Percentiles rank a stretch among this genome's conserved stretches.
phyloP scores from a whole-genome alignment of 2,113 vertebrate species.

The Mugil cephalus region DNA sequence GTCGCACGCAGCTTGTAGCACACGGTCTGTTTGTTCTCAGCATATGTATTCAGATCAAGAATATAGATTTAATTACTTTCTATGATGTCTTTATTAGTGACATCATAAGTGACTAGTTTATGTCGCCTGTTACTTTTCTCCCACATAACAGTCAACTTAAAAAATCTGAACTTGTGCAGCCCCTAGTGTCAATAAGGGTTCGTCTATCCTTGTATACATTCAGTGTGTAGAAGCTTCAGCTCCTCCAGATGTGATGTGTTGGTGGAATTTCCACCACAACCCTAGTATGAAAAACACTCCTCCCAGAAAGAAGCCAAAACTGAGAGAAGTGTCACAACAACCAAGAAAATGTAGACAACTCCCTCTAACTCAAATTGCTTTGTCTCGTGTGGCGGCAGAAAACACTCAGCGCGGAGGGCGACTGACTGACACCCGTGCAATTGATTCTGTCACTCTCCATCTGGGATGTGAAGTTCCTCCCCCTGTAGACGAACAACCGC shows the following conservation, averaged over 20 bases:
- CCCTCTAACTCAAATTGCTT: constrained; percentile 50
- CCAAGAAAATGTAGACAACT: constrained; percentile 34
- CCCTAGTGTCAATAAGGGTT: too few relatives aligned
- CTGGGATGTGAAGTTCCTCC: constrained; percentile 33
- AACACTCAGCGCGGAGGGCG: constrained; percentile 3
- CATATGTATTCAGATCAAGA: too few relatives aligned
- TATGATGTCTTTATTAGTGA: too few relatives aligned
- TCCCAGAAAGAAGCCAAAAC: constrained; percentile 15
- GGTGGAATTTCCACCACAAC: background rate
- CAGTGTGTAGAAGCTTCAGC: background rate
- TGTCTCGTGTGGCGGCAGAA: constrained; percentile 32
- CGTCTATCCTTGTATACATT: too few relatives aligned
- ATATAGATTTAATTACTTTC: too few relatives aligned
- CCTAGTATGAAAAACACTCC: background rate
- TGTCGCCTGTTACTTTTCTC: too few relatives aligned
- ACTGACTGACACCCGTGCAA: constrained; percentile 53
- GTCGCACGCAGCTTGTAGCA: too few relatives aligned
- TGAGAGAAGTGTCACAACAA: constrained; percentile 21
- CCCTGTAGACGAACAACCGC: background rate
- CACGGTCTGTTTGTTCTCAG: too few relatives aligned
- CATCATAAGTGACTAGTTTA: too few relatives aligned
- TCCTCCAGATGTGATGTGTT: background rate
- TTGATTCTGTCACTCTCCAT: constrained; percentile 65
- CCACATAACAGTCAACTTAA: too few relatives aligned
- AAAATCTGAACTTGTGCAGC: too few relatives aligned